Conservation (phyloP, 2,888 invertebrate genomes). For the Zootermopsis nevadensis region DNA sequence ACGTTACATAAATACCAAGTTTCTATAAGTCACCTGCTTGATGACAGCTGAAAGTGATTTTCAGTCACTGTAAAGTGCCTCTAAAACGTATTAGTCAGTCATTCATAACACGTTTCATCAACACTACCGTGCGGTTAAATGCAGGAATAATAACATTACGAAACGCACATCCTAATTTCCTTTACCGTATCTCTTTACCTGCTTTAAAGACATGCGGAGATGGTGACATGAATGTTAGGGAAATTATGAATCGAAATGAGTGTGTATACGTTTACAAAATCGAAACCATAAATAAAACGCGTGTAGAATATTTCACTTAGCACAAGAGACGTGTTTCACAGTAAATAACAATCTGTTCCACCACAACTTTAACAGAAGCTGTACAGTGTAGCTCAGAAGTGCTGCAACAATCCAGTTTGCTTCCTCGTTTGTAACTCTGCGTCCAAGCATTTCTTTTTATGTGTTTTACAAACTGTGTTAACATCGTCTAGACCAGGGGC, state of each 20-base stretch:
- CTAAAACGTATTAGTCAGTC: not conserved
- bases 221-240: not conserved
- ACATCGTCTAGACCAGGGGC: too few species aligned
- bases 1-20: not conserved
- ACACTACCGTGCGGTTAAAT: not conserved
- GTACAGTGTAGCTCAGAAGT: not conserved
- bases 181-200: not conserved
- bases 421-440: too few species aligned
- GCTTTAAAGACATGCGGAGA: not conserved
- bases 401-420: too few species aligned
- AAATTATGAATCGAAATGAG: not conserved
- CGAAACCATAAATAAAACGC: not conserved
- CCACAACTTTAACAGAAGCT: not conserved
- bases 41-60: not conserved
- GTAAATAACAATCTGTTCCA: not conserved
- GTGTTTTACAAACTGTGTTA: too few species aligned
- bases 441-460: too few species aligned
- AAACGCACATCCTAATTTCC: not conserved
- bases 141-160: not conserved
- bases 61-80: not conserved
- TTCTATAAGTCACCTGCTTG: not conserved
- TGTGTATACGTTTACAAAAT: conserved; percentile 2
- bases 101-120: not conserved
- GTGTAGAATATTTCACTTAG: not conserved
- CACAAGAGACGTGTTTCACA: not conserved